A percentile compares a stretch with the other conserved stretches of the same genome.
Evolutionary conservation across 2,797 vertebrate genomes (phyloP).

Genomic region (Novumbra hubbsi): DNA sequence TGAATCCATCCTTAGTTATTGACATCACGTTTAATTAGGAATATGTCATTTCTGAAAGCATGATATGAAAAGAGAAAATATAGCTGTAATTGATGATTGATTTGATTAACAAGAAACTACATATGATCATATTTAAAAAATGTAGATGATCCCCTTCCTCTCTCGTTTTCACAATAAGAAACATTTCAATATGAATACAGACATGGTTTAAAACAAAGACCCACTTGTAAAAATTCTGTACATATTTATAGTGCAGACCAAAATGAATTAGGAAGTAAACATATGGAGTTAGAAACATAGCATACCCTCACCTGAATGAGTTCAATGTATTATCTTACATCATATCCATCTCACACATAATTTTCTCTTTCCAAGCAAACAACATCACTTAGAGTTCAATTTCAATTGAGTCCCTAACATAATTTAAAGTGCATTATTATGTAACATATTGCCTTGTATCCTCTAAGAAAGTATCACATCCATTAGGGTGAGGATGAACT

Average conservation of each 20-base stretch:
- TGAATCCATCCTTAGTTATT: background rate
- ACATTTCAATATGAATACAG: slow-evolving; percentile 5
- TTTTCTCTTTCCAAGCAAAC: slow-evolving; percentile 12
- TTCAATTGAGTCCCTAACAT: slow-evolving; percentile 53
- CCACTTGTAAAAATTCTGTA: slow-evolving; percentile 19
- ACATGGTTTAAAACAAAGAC: background rate
- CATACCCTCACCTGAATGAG: slow-evolving; percentile 2
- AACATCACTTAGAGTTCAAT: slow-evolving; percentile 53
- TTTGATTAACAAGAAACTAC: background rate
- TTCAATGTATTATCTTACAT: background rate
- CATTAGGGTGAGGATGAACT: too few species aligned
- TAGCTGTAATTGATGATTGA: background rate
- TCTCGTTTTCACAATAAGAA: background rate
- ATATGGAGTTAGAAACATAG: slow-evolving; percentile 19
- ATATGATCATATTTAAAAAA: background rate
- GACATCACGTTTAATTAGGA: background rate
- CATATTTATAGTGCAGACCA: slow-evolving; percentile 29
- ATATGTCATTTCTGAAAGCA: background rate
- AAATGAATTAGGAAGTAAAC: slow-evolving; percentile 32
- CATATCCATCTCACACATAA: background rate
- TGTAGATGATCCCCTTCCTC: background rate
- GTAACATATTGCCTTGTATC: slow-evolving; percentile 40
- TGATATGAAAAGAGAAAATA: background rate
- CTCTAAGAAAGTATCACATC: slow-evolving; percentile 2
- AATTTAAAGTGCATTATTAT: slow-evolving; percentile 66